These are phyloP conservation scores for Scophthalmus maximus DNA, from an alignment of 2,113 vertebrate genomes.

Conservation along the genomic window DNA sequence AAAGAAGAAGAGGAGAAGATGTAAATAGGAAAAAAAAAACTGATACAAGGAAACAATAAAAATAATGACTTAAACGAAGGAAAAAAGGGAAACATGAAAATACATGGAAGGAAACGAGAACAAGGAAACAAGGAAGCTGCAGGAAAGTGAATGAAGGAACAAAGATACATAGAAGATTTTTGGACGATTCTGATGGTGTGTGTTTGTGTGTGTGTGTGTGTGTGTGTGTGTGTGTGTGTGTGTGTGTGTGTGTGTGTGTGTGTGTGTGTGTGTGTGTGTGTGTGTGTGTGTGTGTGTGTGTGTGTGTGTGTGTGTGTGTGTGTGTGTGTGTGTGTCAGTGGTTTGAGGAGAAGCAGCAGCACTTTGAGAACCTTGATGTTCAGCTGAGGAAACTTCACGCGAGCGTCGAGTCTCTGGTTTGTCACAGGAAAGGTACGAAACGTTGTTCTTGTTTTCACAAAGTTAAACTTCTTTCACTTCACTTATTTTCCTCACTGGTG, in stretches of 20 bases:
- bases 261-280: not conserved
- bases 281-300: not conserved
- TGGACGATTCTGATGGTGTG: no score
- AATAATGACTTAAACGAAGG: no score
- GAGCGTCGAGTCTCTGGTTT: constrained; percentile 94
- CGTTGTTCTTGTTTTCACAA: not conserved
- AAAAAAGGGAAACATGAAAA: not conserved
- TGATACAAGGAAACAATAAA: no score
- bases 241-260: not conserved
- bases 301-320: constrained; percentile 61
- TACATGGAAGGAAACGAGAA: not conserved
- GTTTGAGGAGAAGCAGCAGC: constrained; percentile 99
- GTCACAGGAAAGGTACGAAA: constrained; percentile 92
- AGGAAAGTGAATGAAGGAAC: not conserved
- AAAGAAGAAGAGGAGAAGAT: not conserved
- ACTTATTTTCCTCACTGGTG: no score
- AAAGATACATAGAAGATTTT: no score
- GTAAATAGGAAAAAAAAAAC: not conserved
- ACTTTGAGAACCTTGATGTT: constrained; percentile 98
- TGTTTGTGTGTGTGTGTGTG: no score
- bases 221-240: not conserved
- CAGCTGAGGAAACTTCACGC: constrained; percentile 96
- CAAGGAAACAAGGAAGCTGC: not conserved
- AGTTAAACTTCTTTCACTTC: not conserved
- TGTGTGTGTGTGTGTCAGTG: constrained; percentile 85